Percentiles rank a stretch among this genome's conserved stretches.
Conservation (phyloP, 2,113 vertebrate genomes). For the Myotis lucifugus region DNA sequence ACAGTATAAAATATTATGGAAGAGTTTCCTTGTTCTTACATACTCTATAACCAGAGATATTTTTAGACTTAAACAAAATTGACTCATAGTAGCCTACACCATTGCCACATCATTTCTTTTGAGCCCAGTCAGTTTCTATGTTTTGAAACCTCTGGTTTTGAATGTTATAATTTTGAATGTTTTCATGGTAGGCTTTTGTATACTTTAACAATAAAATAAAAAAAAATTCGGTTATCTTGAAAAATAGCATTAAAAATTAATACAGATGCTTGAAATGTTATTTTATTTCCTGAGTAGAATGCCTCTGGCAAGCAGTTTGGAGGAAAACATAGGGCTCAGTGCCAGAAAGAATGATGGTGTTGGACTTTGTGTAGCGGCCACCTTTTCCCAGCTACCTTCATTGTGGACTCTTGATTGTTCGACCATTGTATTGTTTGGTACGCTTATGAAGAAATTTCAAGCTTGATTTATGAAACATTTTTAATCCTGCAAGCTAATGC, state of each 20-base stretch:
- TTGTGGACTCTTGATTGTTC: not conserved
- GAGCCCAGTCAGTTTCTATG: not conserved
- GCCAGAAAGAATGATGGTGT: not conserved
- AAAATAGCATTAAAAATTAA: conserved; percentile 45
- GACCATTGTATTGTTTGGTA: not conserved
- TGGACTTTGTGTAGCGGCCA: not conserved
- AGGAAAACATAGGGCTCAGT: not conserved
- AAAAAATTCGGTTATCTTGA: not conserved
- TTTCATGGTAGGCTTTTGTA: conserved; percentile 14
- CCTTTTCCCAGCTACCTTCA: not conserved
- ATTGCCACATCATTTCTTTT: conserved; percentile 1
- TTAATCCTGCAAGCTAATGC: not conserved
- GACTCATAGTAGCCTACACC: not conserved
- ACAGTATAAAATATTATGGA: conserved; percentile 11
- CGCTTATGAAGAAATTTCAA: conserved; percentile 27
- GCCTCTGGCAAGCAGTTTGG: not conserved
- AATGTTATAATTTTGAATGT: conserved; percentile 35
- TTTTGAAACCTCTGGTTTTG: conserved; percentile 47
- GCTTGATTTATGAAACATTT: conserved; percentile 40
- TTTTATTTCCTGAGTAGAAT: not conserved
- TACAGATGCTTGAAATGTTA: not conserved
- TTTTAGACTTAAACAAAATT: conserved; percentile 65
- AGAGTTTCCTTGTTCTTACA: conserved; percentile 34
- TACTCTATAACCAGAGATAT: not conserved
- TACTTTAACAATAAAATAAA: conserved; percentile 28